A percentile compares a stretch with the other conserved stretches of the same genome.
These are phyloP conservation scores for Drosophila aldrichi DNA, from an alignment of 2,888 invertebrate species.

Conservation along the genomic window DNA sequence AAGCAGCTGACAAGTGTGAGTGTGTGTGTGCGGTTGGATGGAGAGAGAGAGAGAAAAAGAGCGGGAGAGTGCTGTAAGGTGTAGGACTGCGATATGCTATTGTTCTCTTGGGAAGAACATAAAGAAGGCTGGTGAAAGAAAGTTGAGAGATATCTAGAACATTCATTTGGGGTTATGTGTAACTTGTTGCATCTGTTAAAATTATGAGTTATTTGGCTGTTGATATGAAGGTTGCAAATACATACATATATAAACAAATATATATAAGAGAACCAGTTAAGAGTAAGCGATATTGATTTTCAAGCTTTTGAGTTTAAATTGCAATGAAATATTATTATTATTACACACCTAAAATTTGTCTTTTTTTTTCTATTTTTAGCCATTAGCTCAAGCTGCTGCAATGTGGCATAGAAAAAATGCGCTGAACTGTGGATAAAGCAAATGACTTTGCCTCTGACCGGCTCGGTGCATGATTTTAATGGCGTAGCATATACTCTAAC, in stretches of 20 bases:
- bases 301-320: neutral
- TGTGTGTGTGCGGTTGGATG: neutral
- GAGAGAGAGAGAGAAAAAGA: neutral
- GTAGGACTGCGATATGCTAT: neutral
- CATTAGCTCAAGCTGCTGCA: constrained; percentile 24
- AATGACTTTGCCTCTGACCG: constrained; percentile 48
- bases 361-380: neutral
- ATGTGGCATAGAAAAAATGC: constrained; percentile 10
- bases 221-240: neutral
- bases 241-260: neutral
- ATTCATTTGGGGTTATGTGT: neutral
- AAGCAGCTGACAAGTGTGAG: constrained; percentile 18
- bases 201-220: neutral
- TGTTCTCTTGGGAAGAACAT: neutral
- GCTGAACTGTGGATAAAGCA: constrained; percentile 44
- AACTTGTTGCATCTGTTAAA: neutral
- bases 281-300: neutral
- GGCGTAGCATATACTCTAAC: neutral
- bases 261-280: neutral
- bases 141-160: neutral
- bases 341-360: neutral
- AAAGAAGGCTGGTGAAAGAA: neutral
- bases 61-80: neutral
- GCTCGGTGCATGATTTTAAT: constrained; percentile 38
- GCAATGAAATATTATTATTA: neutral